Evolutionary conservation across 2,888 invertebrate species (phyloP).

Genomic region (Scelioninae gen. 1): DNA sequence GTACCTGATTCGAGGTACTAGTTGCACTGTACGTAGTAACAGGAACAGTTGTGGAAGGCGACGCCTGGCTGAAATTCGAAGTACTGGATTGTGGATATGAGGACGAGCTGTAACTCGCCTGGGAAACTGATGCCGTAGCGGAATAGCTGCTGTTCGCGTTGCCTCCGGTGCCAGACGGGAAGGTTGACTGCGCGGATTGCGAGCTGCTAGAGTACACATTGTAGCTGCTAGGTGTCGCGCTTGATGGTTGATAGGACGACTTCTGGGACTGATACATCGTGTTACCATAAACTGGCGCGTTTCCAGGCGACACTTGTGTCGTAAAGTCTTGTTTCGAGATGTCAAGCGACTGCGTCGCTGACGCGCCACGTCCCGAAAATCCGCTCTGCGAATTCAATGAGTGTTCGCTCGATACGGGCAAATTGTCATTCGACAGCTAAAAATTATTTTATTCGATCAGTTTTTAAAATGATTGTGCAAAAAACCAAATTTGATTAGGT

Average conservation of each 20-base stretch:
- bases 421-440: slow-evolving; percentile 82
- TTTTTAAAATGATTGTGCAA: too few relatives aligned
- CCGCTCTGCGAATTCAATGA: slow-evolving; percentile 81
- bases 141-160: slow-evolving; percentile 83
- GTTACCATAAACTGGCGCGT: slow-evolving; percentile 78
- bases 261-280: slow-evolving; percentile 82
- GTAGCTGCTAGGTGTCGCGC: slow-evolving; percentile 78
- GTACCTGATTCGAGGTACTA: slow-evolving; percentile 81
- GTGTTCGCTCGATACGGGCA: slow-evolving; percentile 82
- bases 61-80: slow-evolving; percentile 81
- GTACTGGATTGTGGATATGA: slow-evolving; percentile 81
- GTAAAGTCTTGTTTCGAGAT: slow-evolving; percentile 79
- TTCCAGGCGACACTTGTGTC: slow-evolving; percentile 80
- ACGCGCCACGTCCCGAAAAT: slow-evolving; percentile 75
- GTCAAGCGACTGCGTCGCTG: slow-evolving; percentile 76
- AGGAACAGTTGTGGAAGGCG: slow-evolving; percentile 79
- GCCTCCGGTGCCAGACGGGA: slow-evolving; percentile 86
- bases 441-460: slow-evolving; percentile 9
- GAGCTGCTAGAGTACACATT: slow-evolving; percentile 85
- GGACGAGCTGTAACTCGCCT: slow-evolving; percentile 79
- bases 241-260: slow-evolving; percentile 85
- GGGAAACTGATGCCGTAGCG: slow-evolving; percentile 80
- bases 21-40: slow-evolving; percentile 81
- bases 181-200: slow-evolving; percentile 85
- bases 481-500: too few relatives aligned